phyloP scores from a whole-genome alignment of 2,113 vertebrate genomes.

The Coturnix japonica region DNA sequence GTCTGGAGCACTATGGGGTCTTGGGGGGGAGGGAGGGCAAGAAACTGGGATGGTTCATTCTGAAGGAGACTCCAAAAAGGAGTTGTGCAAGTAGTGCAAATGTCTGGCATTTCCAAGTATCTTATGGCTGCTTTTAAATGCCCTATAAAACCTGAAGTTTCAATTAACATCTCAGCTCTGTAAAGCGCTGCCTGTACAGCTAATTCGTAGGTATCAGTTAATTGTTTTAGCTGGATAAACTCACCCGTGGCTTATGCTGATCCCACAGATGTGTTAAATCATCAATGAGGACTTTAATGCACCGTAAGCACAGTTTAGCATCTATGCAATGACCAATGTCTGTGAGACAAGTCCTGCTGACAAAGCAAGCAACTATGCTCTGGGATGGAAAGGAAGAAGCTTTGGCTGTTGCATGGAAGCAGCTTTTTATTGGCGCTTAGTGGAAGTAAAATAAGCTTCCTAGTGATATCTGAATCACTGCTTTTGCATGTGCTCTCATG shows the following conservation, averaged over 20 bases:
- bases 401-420: conserved; percentile 27
- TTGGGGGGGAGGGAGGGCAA: no score
- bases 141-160: background rate
- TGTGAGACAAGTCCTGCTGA: background rate
- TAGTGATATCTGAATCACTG: conserved; percentile 27
- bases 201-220: conserved; percentile 14
- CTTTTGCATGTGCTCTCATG: conserved; percentile 30
- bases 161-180: background rate
- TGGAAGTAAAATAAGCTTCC: conserved; percentile 64
- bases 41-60: no score
- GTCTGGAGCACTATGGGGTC: no score
- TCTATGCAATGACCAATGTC: background rate
- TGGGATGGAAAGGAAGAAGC: conserved; percentile 27
- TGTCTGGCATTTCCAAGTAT: background rate
- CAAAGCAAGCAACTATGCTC: background rate
- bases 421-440: conserved; percentile 38
- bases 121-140: background rate
- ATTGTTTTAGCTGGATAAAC: conserved; percentile 22
- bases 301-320: background rate
- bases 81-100: background rate
- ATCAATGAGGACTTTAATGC: background rate
- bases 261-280: conserved; percentile 16
- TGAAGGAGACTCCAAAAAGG: no score
- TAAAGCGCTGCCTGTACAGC: background rate
- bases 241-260: conserved; percentile 38